Percentiles rank a stretch among this genome's conserved stretches.
These are phyloP conservation scores for Heliconius sara DNA, from an alignment of 2,888 invertebrate genomes.

Conservation along the genomic window DNA sequence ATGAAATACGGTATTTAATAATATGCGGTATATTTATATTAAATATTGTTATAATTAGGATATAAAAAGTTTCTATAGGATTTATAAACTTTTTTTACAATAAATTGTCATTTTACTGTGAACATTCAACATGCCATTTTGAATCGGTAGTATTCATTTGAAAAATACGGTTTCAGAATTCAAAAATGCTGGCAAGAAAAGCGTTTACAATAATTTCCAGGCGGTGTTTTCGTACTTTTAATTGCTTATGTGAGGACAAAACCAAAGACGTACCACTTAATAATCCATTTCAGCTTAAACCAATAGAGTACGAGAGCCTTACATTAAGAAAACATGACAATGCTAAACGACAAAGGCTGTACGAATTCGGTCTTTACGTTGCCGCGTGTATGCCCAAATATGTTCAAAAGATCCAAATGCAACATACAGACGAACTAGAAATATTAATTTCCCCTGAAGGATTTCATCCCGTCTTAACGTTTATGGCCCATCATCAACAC, in stretches of 20 bases:
- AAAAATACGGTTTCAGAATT: too few species aligned
- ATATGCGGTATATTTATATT: background rate
- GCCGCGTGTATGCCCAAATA: constrained; percentile 75
- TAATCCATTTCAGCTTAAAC: constrained; percentile 62
- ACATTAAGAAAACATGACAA: constrained; percentile 70
- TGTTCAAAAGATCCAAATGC: constrained; percentile 74
- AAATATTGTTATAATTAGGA: background rate
- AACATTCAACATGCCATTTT: background rate
- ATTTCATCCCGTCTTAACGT: constrained; percentile 64
- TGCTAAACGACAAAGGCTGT: constrained; percentile 62
- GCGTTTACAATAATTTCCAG: constrained; percentile 16
- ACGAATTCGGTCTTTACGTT: constrained; percentile 75
- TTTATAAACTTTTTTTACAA: background rate
- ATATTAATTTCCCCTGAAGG: constrained; percentile 72
- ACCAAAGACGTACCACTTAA: constrained; percentile 50
- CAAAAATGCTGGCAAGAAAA: constrained; percentile 22
- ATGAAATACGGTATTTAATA: background rate
- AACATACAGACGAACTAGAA: constrained; percentile 72
- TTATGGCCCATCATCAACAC: constrained; percentile 70
- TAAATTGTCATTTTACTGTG: background rate
- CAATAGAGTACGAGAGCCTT: constrained; percentile 57
- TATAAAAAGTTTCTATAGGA: background rate
- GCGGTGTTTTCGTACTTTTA: constrained; percentile 42
- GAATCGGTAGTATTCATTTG: background rate
- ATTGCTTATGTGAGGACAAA: constrained; percentile 38